Conservation (phyloP, 2,797 vertebrate species). For the Artibeus jamaicensis region DNA sequence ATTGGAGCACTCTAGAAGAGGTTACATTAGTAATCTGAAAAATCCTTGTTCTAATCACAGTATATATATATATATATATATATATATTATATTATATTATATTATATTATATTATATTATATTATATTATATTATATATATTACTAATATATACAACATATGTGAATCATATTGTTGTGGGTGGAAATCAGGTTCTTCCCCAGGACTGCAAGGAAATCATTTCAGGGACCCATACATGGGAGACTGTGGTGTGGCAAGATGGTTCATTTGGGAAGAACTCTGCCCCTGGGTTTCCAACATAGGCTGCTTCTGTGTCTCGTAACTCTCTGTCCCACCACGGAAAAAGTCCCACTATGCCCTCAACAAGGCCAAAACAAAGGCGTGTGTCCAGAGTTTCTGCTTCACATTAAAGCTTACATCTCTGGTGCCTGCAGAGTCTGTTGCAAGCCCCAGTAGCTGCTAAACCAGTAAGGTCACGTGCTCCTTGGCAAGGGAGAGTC, state of each 20-base stretch:
- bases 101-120: too few species aligned
- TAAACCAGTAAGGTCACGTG: background rate
- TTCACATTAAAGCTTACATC: background rate
- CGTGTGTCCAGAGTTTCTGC: background rate
- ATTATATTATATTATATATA: too few species aligned
- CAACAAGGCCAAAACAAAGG: background rate
- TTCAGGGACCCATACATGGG: background rate
- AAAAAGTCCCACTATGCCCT: background rate
- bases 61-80: too few species aligned
- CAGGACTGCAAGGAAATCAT: background rate
- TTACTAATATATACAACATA: background rate
- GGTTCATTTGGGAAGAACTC: background rate
- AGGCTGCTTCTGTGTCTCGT: background rate
- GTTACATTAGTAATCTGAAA: background rate
- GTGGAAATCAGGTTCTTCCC: background rate
- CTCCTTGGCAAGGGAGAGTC: background rate
- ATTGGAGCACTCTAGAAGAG: background rate
- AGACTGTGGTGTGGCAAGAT: background rate
- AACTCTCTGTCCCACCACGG: background rate
- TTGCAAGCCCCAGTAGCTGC: background rate
- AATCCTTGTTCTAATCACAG: rapidly evolving
- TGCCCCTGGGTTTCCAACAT: background rate
- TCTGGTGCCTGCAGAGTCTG: background rate
- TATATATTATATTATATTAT: too few species aligned
- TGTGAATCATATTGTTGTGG: background rate